Base-by-base conservation (phyloP, 2,888 invertebrate species). In the Heliconius charithonia region DNA sequence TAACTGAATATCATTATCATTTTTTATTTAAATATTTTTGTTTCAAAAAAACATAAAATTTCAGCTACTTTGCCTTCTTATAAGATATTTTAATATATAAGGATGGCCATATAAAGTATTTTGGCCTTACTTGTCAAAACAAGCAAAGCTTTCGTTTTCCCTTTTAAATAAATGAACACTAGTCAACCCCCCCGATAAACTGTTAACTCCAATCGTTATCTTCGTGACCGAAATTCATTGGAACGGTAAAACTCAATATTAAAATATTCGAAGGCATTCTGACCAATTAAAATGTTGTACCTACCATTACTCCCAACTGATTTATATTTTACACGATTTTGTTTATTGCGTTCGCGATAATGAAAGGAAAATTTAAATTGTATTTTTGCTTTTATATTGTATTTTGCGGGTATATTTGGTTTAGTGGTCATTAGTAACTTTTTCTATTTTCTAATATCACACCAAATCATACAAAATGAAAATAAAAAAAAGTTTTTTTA, bases 241-340 rank as follows among this genome's bases (percentile, higher is more conserved):
- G 84, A 87, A 86, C 85, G 81, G 83, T 86, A 84, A 83, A 85
- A 85, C 82, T 82, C 80, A 85, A 83, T 81, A 83, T 86, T 85
- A 84, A 85, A 86, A 85, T 86, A 84, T 86, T 84, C 87, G 85
- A 86, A 85, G 79, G 87, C 85, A 89, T 89, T 86, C 85, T 83
- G 82, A 84, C 83, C 86, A 88, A 88, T 89, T 89, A 89, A 87
- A 86, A 84, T 77, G 80, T 88, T 88, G 85, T 84, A 85, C 83
- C 85, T 84, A 85, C 83, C 85, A 86, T 86, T 85, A 86, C 87
- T 86, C 84, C 85, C 86, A 85, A 85, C 86, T 86, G 89, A 89
- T 89, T 90, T 89, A 89, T 89, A 87, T 84, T 83, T 85, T 85
- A 84, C 84, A 84, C 85, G 83, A 85, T 86, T 86, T 86, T 83